These are phyloP conservation scores for Cydia splendana DNA, from an alignment of 1,140 invertebrate species.

Conservation along the genomic window DNA sequence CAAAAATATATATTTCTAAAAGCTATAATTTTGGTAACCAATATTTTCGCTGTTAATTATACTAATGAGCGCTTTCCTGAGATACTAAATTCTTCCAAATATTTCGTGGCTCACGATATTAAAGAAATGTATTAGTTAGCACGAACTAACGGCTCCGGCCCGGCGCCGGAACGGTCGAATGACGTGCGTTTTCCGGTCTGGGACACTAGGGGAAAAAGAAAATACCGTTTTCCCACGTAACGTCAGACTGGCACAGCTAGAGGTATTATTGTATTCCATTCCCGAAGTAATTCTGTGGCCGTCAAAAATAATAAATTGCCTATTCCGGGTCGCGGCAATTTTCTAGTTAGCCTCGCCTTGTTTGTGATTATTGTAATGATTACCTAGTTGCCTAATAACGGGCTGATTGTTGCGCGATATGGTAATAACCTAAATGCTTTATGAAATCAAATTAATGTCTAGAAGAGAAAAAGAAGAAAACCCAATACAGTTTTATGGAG, in stretches of 20 bases:
- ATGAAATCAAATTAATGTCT: not conserved
- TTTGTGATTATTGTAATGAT: slow-evolving; percentile 30
- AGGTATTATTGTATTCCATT: slow-evolving; percentile 30
- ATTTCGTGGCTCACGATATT: slow-evolving; percentile 11
- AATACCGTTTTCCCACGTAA: slow-evolving; percentile 30
- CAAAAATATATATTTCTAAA: not conserved
- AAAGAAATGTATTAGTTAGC: slow-evolving; percentile 27
- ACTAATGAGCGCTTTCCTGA: slow-evolving; percentile 1
- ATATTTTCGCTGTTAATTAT: not conserved
- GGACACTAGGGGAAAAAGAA: slow-evolving; percentile 25
- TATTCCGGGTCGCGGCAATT: slow-evolving; percentile 16
- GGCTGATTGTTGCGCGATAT: not conserved
- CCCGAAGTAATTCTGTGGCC: slow-evolving; percentile 27
- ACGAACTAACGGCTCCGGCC: not conserved
- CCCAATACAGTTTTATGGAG: too few species aligned
- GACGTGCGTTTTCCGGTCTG: slow-evolving; percentile 26
- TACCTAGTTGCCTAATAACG: slow-evolving; percentile 11
- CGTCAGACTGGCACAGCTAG: slow-evolving; percentile 20
- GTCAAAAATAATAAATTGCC: slow-evolving; percentile 32
- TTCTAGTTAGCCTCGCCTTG: slow-evolving; percentile 24
- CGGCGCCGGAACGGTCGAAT: slow-evolving; percentile 28
- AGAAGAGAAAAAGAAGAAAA: not conserved
- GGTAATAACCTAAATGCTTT: not conserved
- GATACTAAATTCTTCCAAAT: not conserved
- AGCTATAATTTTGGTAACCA: not conserved